Evolutionary conservation across 2,797 vertebrate genomes (phyloP).

Genomic region (Sebastes itinus): DNA sequence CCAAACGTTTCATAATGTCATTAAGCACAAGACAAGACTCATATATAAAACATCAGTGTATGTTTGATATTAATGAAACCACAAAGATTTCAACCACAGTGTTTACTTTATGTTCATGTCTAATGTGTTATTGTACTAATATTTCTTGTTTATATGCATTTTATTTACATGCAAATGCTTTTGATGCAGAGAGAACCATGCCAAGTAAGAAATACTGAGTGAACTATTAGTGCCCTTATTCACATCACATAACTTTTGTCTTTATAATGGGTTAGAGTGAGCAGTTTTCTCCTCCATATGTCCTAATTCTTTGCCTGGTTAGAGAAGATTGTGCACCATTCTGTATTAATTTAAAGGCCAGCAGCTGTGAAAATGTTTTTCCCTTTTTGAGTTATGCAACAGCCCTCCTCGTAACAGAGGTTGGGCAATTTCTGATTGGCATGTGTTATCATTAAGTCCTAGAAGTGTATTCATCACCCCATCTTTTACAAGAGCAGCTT

Average conservation of each 20-base stretch:
- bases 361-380: background rate
- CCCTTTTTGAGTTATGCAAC: background rate
- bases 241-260: background rate
- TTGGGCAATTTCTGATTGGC: constrained; percentile 2
- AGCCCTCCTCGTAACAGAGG: background rate
- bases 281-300: background rate
- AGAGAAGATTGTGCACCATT: background rate
- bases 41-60: background rate
- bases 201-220: background rate
- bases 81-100: background rate
- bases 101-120: background rate
- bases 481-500: constrained; percentile 17
- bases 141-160: background rate
- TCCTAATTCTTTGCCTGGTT: background rate
- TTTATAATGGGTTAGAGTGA: background rate
- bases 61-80: background rate
- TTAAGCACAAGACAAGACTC: background rate
- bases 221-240: background rate
- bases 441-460: background rate
- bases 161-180: background rate
- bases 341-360: background rate
- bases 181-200: background rate
- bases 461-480: constrained; percentile 3
- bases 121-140: background rate
- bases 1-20: background rate